phyloP scores from a whole-genome alignment of 1,140 invertebrate species.

The Antheraea pernyi region DNA sequence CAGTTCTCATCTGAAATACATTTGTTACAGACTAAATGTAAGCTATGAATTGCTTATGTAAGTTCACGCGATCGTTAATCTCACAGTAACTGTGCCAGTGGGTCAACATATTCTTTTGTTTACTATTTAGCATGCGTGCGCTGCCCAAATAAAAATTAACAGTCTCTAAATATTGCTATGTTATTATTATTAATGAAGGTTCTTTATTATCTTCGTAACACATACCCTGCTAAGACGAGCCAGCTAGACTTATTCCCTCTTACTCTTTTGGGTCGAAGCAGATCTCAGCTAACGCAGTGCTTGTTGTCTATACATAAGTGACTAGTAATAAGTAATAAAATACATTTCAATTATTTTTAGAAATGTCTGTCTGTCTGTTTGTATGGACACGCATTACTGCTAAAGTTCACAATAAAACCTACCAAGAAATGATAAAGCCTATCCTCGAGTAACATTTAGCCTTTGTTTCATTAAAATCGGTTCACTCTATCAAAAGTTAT shows the following conservation, averaged over 20 bases:
- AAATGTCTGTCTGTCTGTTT: too few relatives aligned
- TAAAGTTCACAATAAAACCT: too few relatives aligned
- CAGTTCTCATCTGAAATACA: background rate
- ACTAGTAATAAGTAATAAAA: too few relatives aligned
- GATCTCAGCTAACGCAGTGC: too few relatives aligned
- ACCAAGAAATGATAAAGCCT: too few relatives aligned
- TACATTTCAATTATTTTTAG: too few relatives aligned
- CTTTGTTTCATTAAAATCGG: too few relatives aligned
- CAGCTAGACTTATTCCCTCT: background rate
- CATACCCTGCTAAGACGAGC: background rate
- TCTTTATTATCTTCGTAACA: background rate
- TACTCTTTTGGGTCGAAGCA: background rate
- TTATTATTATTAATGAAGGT: background rate
- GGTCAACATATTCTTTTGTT: slow-evolving; percentile 22
- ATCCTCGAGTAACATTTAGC: too few relatives aligned
- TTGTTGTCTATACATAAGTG: too few relatives aligned
- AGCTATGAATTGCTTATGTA: slow-evolving; percentile 14
- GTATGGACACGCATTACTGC: too few relatives aligned
- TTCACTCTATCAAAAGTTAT: too few relatives aligned
- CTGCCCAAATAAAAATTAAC: slow-evolving; percentile 3
- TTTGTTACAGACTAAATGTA: background rate
- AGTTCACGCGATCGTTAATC: slow-evolving; percentile 9
- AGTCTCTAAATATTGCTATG: background rate
- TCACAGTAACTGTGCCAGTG: slow-evolving; percentile 13
- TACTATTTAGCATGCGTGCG: background rate